These are phyloP conservation scores for Netelia melanura DNA, from an alignment of 2,888 invertebrate species.

Conservation along the genomic window DNA sequence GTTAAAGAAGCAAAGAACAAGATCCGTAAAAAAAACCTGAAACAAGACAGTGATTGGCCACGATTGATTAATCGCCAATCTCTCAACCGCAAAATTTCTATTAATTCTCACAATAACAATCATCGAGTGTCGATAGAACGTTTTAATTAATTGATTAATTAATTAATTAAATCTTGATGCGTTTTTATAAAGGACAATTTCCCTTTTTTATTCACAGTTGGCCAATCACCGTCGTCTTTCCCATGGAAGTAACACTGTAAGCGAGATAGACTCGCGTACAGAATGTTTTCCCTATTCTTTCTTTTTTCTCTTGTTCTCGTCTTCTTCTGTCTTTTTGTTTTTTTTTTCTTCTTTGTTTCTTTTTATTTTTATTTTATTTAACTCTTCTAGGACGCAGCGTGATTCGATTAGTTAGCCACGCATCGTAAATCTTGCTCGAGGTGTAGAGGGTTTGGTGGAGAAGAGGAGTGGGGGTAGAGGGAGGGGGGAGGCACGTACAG, in stretches of 20 bases:
- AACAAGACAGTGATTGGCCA: not conserved
- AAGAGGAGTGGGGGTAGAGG: not conserved
- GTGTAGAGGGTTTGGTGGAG: not conserved
- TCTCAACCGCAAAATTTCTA: not conserved
- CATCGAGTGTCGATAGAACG: no score
- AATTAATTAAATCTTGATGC: no score
- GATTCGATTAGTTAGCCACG: conserved; percentile 64
- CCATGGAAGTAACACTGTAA: not conserved
- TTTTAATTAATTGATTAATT: not conserved
- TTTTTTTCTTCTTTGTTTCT: no score
- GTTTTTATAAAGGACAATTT: not conserved
- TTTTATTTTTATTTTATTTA: not conserved
- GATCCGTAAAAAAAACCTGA: not conserved
- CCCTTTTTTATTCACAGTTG: not conserved
- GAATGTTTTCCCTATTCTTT: conserved; percentile 25
- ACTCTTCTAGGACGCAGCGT: conserved; percentile 38
- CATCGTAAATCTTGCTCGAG: conserved; percentile 60
- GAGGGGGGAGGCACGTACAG: not conserved
- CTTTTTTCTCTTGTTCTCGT: not conserved
- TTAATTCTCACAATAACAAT: not conserved
- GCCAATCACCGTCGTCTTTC: not conserved
- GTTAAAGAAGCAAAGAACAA: conserved; percentile 43
- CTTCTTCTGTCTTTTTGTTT: not conserved
- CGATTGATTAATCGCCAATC: not conserved
- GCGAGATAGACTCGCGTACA: conserved; percentile 5